phyloP scores from a whole-genome alignment of 2,888 invertebrate genomes.

The Epinotia nisella region DNA sequence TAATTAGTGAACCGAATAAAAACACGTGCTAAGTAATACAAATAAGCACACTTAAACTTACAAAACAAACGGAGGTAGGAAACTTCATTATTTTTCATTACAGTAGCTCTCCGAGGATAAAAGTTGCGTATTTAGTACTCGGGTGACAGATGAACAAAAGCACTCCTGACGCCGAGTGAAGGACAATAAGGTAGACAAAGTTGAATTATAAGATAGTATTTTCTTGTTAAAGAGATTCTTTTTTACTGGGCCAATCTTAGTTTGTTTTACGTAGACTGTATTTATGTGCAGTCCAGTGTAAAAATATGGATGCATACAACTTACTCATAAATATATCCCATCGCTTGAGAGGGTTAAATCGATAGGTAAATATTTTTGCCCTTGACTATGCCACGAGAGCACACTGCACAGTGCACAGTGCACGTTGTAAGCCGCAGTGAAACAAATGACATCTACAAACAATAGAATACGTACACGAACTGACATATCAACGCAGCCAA shows the following conservation, averaged over 20 bases:
- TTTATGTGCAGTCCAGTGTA: neutral
- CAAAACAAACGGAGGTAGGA: conserved; percentile 72
- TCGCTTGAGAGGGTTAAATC: no score
- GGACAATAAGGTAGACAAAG: conserved; percentile 60
- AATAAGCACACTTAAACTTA: conserved; percentile 78
- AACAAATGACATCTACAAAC: conserved; percentile 13
- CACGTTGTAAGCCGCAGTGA: neutral
- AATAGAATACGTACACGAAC: conserved; percentile 8
- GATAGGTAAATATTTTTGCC: no score
- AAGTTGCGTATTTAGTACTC: conserved; percentile 78
- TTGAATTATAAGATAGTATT: conserved; percentile 56
- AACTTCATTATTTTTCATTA: conserved; percentile 82
- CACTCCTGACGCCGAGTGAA: conserved; percentile 59
- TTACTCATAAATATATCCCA: no score
- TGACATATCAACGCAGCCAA: conserved; percentile 5
- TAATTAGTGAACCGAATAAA: conserved; percentile 59
- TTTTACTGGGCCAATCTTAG: neutral
- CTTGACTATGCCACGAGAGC: no score
- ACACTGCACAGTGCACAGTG: neutral
- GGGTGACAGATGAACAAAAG: conserved; percentile 77
- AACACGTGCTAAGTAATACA: conserved; percentile 79
- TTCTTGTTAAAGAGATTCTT: conserved; percentile 1
- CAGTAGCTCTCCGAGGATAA: conserved; percentile 74
- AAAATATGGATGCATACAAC: no score
- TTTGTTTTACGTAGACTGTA: neutral